Percentiles rank a stretch among this genome's conserved stretches.
Conservation (phyloP, 1,140 invertebrate genomes). For the Lerema accius region DNA sequence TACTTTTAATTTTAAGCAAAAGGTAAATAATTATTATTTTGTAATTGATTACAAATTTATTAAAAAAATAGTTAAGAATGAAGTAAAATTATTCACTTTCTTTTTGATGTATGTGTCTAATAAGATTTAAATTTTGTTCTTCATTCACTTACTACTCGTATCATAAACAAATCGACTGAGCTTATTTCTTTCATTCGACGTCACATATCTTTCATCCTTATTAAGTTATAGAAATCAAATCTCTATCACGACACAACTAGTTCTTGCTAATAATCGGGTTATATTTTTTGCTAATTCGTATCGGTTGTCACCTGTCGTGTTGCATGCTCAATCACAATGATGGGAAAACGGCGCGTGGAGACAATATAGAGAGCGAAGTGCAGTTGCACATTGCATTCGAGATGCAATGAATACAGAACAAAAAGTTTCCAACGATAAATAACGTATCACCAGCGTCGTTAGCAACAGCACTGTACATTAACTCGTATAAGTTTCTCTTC, state of each 20-base stretch:
- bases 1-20: too few species aligned
- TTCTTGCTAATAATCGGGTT: constrained; percentile 14
- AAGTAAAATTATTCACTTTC: too few species aligned
- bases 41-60: too few species aligned
- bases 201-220: background rate
- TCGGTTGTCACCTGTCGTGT: constrained; percentile 19
- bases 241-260: background rate
- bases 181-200: too few species aligned
- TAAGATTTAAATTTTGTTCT: too few species aligned
- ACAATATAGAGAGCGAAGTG: constrained; percentile 34
- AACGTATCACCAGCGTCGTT: constrained; percentile 21
- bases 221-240: background rate
- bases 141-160: too few species aligned
- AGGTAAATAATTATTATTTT: too few species aligned
- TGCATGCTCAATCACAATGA: constrained; percentile 27
- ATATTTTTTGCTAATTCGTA: constrained; percentile 27
- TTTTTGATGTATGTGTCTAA: too few species aligned
- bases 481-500: constrained; percentile 19
- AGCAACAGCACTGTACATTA: constrained; percentile 1
- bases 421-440: constrained; percentile 26
- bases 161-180: too few species aligned
- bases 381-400: constrained; percentile 32
- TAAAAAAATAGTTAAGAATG: too few species aligned
- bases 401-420: constrained; percentile 27
- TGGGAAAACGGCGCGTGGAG: constrained; percentile 23